A percentile compares a stretch with the other conserved stretches of the same genome.
These are phyloP conservation scores for Passer domesticus DNA, from an alignment of 2,113 vertebrate species.

Conservation along the genomic window DNA sequence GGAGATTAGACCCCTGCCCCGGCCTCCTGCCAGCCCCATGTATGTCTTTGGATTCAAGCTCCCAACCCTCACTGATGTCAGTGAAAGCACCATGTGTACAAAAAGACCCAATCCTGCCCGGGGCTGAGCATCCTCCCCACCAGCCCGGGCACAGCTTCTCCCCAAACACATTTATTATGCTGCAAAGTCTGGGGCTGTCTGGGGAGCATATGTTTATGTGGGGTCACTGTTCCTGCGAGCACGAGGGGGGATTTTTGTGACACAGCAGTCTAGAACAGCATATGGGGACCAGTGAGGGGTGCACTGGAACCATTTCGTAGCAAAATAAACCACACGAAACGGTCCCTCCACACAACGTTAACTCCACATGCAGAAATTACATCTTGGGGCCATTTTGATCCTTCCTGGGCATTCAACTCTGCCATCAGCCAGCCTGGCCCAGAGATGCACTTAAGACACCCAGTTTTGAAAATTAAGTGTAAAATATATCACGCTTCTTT, in stretches of 20 bases:
- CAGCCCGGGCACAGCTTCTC: background rate
- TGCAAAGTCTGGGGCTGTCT: conserved; percentile 21
- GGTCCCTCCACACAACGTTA: fast-evolving
- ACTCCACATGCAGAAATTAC: background rate
- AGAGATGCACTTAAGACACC: background rate
- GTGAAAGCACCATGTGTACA: conserved; percentile 65
- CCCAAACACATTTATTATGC: conserved; percentile 40
- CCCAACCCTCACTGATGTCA: conserved; percentile 52
- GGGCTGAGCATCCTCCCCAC: background rate
- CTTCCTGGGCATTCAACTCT: background rate
- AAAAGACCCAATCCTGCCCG: conserved; percentile 54
- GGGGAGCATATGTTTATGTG: conserved; percentile 46
- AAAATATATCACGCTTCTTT: background rate
- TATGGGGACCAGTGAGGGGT: conserved; percentile 18
- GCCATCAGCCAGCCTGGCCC: background rate
- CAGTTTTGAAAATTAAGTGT: background rate
- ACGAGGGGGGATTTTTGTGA: background rate
- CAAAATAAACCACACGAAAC: background rate
- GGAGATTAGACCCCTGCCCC: conserved; percentile 70
- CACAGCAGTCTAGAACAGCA: conserved; percentile 35
- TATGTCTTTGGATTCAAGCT: conserved; percentile 70
- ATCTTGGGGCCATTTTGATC: background rate
- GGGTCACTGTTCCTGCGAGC: conserved; percentile 2
- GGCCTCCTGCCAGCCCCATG: conserved; percentile 68
- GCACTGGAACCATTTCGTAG: background rate